These are phyloP conservation scores for Ectropis crepuscularia DNA, from an alignment of 2,888 invertebrate species.

Conservation along the genomic window DNA sequence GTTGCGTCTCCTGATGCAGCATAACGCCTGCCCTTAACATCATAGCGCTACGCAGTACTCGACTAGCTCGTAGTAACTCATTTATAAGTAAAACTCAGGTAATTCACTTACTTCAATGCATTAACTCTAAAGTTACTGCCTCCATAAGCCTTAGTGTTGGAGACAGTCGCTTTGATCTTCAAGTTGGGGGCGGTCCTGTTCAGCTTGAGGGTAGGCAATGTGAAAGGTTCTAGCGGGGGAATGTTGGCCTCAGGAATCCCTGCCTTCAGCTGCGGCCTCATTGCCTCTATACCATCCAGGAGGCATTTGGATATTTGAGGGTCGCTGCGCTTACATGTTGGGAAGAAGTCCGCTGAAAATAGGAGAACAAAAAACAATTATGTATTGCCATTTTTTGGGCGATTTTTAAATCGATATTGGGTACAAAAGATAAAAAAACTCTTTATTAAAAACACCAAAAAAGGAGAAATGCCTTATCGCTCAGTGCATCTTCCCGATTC, in stretches of 20 bases:
- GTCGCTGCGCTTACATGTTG: constrained; percentile 53
- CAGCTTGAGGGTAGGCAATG: constrained; percentile 87
- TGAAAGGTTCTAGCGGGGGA: constrained; percentile 85
- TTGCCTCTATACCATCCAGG: constrained; percentile 79
- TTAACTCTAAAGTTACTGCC: constrained; percentile 87
- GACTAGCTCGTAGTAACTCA: no score
- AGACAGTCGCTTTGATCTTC: constrained; percentile 87
- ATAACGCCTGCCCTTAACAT: no score
- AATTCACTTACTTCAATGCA: constrained; percentile 84
- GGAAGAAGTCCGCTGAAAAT: constrained; percentile 56
- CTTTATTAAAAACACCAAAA: no score
- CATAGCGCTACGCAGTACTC: no score
- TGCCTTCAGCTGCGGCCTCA: constrained; percentile 55
- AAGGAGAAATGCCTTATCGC: no score
- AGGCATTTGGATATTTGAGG: constrained; percentile 54
- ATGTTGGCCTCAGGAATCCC: constrained; percentile 57
- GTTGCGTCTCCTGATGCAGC: no score
- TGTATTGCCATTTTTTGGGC: no score
- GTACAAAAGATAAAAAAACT: no score
- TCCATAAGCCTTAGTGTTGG: constrained; percentile 87
- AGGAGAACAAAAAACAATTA: not conserved
- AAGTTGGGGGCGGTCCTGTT: constrained; percentile 89
- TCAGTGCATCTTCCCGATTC: no score
- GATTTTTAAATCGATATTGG: no score
- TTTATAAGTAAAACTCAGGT: no score